Percentiles rank a stretch among this genome's conserved stretches.
Evolutionary conservation across 23 tunicate genomes (phyloP).

Genomic region (Trididemnum nubilum): DNA sequence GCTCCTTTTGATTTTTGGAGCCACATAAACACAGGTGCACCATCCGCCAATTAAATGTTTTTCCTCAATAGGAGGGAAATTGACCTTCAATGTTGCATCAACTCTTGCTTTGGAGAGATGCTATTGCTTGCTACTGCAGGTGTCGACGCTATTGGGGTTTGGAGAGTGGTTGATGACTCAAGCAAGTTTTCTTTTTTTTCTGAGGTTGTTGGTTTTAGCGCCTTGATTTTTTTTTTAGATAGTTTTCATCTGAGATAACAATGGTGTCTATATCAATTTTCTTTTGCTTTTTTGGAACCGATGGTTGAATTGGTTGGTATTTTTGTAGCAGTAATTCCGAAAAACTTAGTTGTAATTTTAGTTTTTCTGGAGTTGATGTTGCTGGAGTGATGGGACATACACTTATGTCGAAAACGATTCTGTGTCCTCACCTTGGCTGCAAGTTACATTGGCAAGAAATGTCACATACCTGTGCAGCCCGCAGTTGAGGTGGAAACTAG

Average conservation of each 20-base stretch:
- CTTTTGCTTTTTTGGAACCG: not conserved
- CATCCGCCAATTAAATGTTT: not conserved
- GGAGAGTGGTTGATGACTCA: not conserved
- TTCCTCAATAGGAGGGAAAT: not conserved
- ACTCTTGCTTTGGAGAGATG: not conserved
- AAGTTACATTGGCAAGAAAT: not conserved
- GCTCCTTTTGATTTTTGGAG: not conserved
- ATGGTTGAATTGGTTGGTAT: not conserved
- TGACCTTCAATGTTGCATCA: not conserved
- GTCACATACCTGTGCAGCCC: not conserved
- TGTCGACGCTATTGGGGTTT: not conserved
- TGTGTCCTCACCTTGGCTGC: too few species aligned
- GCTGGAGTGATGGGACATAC: not conserved
- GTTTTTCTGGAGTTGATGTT: not conserved
- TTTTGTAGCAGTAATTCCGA: not conserved
- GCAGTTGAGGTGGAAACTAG: not conserved
- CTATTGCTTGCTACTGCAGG: not conserved
- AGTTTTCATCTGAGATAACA: not conserved
- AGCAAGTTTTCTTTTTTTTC: not conserved
- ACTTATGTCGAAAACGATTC: too few species aligned
- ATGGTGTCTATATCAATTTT: not conserved
- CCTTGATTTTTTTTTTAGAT: not conserved
- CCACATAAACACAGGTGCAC: not conserved
- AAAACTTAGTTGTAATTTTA: too few species aligned
- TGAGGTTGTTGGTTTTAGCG: not conserved